Base-by-base conservation (phyloP, 2,113 vertebrate species). In the Siniperca knerii region DNA sequence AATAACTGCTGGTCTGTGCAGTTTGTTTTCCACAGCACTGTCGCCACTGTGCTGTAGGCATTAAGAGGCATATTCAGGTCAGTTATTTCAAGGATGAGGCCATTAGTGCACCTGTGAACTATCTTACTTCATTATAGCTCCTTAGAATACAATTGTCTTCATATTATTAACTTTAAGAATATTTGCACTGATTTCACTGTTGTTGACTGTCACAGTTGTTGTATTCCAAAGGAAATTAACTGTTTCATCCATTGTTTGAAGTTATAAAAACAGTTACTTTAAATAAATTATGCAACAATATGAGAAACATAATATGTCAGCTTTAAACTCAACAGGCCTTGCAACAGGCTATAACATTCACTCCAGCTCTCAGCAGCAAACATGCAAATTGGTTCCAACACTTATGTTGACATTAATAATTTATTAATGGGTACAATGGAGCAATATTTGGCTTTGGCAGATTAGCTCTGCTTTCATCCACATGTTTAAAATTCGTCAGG, bases 31-130 rank as follows among this genome's bases (percentile, higher is more conserved):
- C 37, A 79, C 35, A 5, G 72, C 73, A 77, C 58, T 55, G 69
- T 85, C 85, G 81, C 67, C 50, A 35, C 80, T 72, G 78, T 69
- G 70, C 74, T 86, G 64, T 79, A 55, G 86, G 66, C 86, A 77
- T 77, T 23, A 4, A 81, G 79, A 86, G 79, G 81, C 83, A 77
- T 61, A 89, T 86, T 88, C 67, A 86, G 85, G 89, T 84, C 91
- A 89, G 85, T 68, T 90, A 90, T 89, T 91, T 82, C 44, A 40
- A 80, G 85, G 54, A 90, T 4, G 65, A 77, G 80, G 78, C 81
- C 57, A 73, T 69, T 77, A 75, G 48, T 82, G 70, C 77, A 84
- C 80, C 74, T 86, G 91, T 85, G 87, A 78, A 77, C 68, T 72
- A 33, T 81, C 77, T 72, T 79, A 70, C 69, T 83, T 79, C 66